Evolutionary conservation across 2,113 vertebrate genomes (phyloP), one percentile per base, ranked within the genome.

Genomic region (Semnornis frantzii): DNA sequence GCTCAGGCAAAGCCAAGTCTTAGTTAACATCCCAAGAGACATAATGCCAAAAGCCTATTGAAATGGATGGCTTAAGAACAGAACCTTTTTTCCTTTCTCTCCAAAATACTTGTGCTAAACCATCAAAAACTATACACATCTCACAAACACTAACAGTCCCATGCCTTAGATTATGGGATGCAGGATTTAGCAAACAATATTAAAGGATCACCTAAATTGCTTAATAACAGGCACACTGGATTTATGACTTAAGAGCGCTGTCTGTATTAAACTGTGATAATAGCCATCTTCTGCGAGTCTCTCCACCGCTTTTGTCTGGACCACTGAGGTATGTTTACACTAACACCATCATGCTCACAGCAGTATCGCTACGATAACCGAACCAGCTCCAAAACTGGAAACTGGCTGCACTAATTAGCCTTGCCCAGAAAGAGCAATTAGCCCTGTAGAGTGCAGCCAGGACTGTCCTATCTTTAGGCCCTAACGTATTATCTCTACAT

Each of bases 241-340:
- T 52, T 54, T 39, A 39, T 25, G 15, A 68, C 30, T 76, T 2
- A 18, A 12, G 30, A 65, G 8, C 2, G 6, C 46, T 58, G 5
- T 14, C 46, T 58, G 5, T 16, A 70, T 20, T 70, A 20, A 64
- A 27, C 4, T 12, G 8, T 19, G 58, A 1, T 19, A 79, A 66
- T 5, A 12, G 1, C 0, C 2, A 11, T 30, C 21, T 81, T 63
- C 59, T 2, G 0, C 4, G 65, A 75, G 8, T 8, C n/a, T 44
- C n/a, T 44, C 24, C 3, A 4, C 25, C 21, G 19, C n/a, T 83
- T 54, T 52, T 46, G 17, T 9, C 17, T 60, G 42, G 2, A 50
- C 7, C 25, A 30, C 64, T 18, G 10, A 42, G 50, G 33, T 2
- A 37, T 4, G 7, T 69, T 54, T 28, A 62, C 23, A 8, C 12